Evolutionary conservation across 1,140 invertebrate species (phyloP), one percentile per base, ranked within the genome.

Genomic region (Cotesia glomerata): DNA sequence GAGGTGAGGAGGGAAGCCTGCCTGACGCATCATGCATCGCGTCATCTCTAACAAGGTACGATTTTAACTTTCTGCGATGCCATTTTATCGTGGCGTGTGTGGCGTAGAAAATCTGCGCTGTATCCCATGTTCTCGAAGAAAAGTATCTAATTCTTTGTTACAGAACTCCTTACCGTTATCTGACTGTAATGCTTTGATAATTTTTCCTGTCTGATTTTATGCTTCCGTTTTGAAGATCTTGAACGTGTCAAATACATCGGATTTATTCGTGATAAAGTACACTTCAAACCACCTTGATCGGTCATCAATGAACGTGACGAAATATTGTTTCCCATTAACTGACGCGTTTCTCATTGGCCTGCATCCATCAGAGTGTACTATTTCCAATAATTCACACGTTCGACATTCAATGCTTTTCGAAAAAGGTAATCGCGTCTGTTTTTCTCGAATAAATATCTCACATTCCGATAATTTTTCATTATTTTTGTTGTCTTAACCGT

Each of bases 291-390:
- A 85, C 54, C 81, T 75, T 11, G 81, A 77, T 64, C 67, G 84
- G 39, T 88, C 85, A 77, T 89, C 87, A 4, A 84, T 85, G 58
- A 88, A 85, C 0, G 86, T 84, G 1, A 88, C 64, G 58, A 85
- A 82, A 71, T 86, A 88, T n/a, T 70, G 74, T 13, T 79, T 75
- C 34, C 81, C 81, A 64, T 82, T 80, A 61, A 82, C 54, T 8
- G 81, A 84, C 32, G 26, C 65, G 5, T 76, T 69, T n/a, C 81
- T 75, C 82, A 88, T 84, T 16, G 83, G 86, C 18, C 86, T 86
- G 66, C 80, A 82, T 3, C 87, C 64, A 74, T 88, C 86, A 0
- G 80, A 79, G 74, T 87, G 84, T 49, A 81, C 68, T 49, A 82
- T 52, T 72, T 84, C 76, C 35, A 79, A 73, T 26, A 68, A 9